phyloP scores from a whole-genome alignment of 2,888 invertebrate genomes.

The Myopa tessellatipennis region DNA sequence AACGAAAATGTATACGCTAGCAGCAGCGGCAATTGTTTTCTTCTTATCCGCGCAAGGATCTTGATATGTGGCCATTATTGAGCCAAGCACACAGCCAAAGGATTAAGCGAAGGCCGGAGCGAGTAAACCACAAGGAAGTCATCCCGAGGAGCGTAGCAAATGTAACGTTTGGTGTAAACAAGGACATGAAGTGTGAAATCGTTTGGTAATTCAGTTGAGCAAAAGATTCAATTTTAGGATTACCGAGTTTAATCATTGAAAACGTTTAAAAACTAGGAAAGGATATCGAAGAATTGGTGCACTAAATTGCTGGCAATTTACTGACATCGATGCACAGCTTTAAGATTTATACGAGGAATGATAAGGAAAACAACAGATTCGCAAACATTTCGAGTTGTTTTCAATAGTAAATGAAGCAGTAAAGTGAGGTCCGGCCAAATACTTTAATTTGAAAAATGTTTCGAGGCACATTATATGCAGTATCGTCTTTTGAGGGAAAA shows the following conservation, averaged over 20 bases:
- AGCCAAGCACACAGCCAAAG: constrained; percentile 38
- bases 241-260: constrained; percentile 30
- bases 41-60: constrained; percentile 53
- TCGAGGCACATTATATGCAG: too few species aligned
- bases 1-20: too few species aligned
- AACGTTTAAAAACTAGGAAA: neutral
- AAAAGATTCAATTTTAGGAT: constrained; percentile 3
- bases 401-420: too few species aligned
- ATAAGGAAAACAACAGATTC: neutral
- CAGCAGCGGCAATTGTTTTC: constrained; percentile 52
- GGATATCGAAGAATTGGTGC: neutral
- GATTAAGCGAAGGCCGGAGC: constrained; percentile 35
- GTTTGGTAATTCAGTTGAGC: neutral
- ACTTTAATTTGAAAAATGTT: too few species aligned
- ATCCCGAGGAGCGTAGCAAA: constrained; percentile 1
- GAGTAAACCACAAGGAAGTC: constrained; percentile 33
- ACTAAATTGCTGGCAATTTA: constrained; percentile 17
- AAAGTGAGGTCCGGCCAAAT: too few species aligned
- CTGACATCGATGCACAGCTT: neutral
- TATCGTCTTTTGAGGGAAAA: too few species aligned
- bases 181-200: constrained; percentile 29
- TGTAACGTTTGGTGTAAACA: constrained; percentile 41
- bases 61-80: constrained; percentile 60
- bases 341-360: constrained; percentile 13
- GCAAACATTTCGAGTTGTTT: too few species aligned